Evolutionary conservation across 2,888 invertebrate species (phyloP).

Genomic region (Tholera decimalis): DNA sequence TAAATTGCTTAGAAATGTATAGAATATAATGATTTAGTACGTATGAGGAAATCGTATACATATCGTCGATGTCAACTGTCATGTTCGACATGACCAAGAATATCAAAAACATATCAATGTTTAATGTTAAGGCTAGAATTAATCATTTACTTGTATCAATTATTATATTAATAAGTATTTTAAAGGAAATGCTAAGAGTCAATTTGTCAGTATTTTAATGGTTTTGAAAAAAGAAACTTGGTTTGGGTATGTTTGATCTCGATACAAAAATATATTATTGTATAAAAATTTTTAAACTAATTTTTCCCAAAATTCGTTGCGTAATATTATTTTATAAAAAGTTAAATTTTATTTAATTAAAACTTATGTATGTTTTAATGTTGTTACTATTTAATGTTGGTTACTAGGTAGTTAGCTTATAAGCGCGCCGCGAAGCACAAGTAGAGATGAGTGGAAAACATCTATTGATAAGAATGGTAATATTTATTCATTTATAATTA

Average conservation of each 20-base stretch:
- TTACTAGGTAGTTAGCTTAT: background rate
- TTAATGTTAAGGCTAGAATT: conserved; percentile 55
- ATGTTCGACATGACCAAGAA: conserved; percentile 87
- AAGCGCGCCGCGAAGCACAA: conserved; percentile 52
- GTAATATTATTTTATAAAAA: background rate
- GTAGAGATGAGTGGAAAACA: conserved; percentile 22
- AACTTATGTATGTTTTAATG: background rate
- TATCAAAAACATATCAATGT: conserved; percentile 90
- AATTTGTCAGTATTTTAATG: conserved; percentile 49
- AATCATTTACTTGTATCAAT: conserved; percentile 38
- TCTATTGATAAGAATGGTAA: background rate
- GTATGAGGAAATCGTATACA: conserved; percentile 76
- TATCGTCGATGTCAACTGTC: conserved; percentile 80
- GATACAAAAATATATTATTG: background rate
- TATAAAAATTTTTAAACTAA: background rate
- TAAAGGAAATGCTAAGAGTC: conserved; percentile 24
- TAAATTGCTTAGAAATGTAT: background rate
- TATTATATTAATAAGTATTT: conserved; percentile 29
- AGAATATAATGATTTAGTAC: conserved; percentile 16
- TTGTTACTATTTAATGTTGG: background rate
- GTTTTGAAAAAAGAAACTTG: conserved; percentile 1
- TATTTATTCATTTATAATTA: conserved; percentile 3
- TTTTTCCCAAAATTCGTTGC: background rate
- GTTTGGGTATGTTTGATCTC: background rate
- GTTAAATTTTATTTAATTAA: background rate